These are phyloP conservation scores for Hiodon alosoides DNA, from an alignment of 2,113 vertebrate species.

Conservation along the genomic window DNA sequence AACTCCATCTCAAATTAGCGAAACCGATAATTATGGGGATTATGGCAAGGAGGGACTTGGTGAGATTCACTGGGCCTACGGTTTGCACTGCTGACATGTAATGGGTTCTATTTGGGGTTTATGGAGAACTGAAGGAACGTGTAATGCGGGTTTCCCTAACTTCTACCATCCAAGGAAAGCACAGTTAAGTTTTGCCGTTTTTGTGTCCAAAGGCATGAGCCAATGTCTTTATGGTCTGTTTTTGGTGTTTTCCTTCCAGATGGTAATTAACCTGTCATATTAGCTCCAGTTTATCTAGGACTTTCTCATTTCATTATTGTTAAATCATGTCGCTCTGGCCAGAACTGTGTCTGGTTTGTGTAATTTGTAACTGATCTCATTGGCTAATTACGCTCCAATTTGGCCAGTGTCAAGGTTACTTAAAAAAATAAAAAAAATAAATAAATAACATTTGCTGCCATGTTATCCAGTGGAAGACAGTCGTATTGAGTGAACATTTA, in stretches of 20 bases:
- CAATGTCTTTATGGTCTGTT: neutral
- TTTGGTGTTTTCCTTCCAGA: neutral
- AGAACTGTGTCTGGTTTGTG: constrained; percentile 54
- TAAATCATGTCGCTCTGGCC: constrained; percentile 55
- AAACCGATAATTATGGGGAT: constrained; percentile 15
- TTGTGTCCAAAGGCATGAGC: neutral
- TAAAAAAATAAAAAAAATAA: constrained; percentile 59
- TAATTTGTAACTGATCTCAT: constrained; percentile 66
- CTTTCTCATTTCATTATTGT: constrained; percentile 25
- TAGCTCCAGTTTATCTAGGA: neutral
- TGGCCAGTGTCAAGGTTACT: constrained; percentile 55
- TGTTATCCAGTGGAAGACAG: constrained; percentile 55
- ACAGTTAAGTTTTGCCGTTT: constrained; percentile 1
- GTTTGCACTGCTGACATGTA: neutral
- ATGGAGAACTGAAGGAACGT: neutral
- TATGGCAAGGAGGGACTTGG: neutral
- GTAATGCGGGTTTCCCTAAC: neutral
- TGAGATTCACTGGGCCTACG: neutral
- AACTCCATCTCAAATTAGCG: constrained; percentile 38
- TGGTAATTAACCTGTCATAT: constrained; percentile 9
- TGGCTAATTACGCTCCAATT: constrained; percentile 67
- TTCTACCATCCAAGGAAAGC: constrained; percentile 4
- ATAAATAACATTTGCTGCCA: too few species aligned
- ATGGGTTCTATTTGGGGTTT: neutral
- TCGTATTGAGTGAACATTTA: constrained; percentile 57